Base-by-base conservation (phyloP, 2,113 vertebrate species). In the Pelvicachromis taeniatus region DNA sequence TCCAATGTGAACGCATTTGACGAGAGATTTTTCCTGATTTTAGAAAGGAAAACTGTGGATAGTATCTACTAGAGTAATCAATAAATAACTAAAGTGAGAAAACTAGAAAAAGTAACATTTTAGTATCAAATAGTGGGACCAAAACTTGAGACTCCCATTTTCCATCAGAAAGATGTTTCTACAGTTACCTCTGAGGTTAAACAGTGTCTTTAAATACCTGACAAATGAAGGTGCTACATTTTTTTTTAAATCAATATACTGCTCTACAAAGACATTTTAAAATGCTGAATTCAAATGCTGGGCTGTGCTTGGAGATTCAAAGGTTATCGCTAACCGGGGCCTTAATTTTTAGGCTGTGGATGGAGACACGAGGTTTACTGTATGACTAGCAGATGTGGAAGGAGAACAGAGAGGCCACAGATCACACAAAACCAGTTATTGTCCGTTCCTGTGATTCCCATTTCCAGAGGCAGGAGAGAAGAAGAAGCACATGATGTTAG, bases 401-500 rank as follows among this genome's bases (percentile, higher is more conserved):
- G 68, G 56, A 77, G 53, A 89, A 89, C 73, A 16, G 29, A 84
- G 54, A 53, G 29, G 58, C 63, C 26, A 84, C 77, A 48, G 45
- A 83, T 77, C 75, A 33, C 45, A 94, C 90, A 92, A 94, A 90
- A 90, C 55, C n/a, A 5, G 23, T 78, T 56, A 73, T 84, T 92
- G 87, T 91, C 77, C 40, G n/a, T 35, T 81, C 82, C 84, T 58
- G 68, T 58, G 63, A 87, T 85, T 84, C 83, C 35, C 5, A 33
- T 88, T 88, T 84, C 85, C 56, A 82, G 80, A 82, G 77, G 85
- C 85, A 70, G 53, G 33, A 54, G 17, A 87, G 59, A 54, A 77
- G 33, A 55, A 90, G 40, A 55, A 91, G 83, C 93, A 90, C 93
- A 92, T 94, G 93, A 88, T 86, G 33, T 40, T 33, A 81, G 80